These are phyloP conservation scores for Dinocampus coccinellae DNA, from an alignment of 2,888 invertebrate genomes.

Conservation along the genomic window DNA sequence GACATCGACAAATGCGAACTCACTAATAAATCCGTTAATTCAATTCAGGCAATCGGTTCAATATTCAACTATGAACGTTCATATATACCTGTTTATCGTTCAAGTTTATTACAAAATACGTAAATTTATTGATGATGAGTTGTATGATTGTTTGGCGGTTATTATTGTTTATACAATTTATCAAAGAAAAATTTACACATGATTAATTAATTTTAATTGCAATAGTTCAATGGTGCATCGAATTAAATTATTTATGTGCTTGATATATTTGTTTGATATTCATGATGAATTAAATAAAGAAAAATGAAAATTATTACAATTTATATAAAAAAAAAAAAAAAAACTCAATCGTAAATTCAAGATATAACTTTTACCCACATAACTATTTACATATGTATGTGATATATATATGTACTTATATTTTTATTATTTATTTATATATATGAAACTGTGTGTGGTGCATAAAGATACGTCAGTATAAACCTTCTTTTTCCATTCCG, in stretches of 20 bases:
- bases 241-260: no score
- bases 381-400: not conserved
- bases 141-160: no score
- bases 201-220: not conserved
- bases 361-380: constrained; percentile 35
- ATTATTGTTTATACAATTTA: not conserved
- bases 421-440: not conserved
- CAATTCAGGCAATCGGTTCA: constrained; percentile 16
- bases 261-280: not conserved
- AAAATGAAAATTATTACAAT: constrained; percentile 38
- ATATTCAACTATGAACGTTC: not conserved
- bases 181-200: not conserved
- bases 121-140: constrained; percentile 29
- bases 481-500: not conserved
- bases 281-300: constrained; percentile 32
- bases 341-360: constrained; percentile 46
- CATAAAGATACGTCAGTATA: not conserved
- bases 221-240: no score
- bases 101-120: constrained; percentile 35
- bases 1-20: constrained; percentile 37
- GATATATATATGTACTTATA: not conserved
- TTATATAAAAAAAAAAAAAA: constrained; percentile 37
- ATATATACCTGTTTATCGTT: constrained; percentile 32
- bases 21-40: constrained; percentile 41
- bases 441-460: not conserved